Conservation (phyloP, 2,797 vertebrate species). For the Malurus splendens region DNA sequence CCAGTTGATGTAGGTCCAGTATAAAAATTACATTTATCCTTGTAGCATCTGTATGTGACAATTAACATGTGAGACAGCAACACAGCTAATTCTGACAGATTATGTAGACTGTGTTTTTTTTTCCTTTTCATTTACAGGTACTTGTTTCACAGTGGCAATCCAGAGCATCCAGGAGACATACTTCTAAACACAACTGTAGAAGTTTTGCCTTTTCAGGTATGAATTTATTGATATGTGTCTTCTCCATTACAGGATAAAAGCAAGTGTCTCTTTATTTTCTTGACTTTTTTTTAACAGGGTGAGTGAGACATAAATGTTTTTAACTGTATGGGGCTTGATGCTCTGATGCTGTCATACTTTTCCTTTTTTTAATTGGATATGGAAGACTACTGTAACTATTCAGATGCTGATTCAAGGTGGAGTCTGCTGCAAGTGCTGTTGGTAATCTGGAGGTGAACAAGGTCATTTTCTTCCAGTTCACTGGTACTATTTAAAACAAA, state of each 20-base stretch:
- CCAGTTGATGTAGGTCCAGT: not conserved
- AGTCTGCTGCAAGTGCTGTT: not conserved
- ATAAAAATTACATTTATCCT: not conserved
- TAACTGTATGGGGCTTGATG: not conserved
- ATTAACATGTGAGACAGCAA: not conserved
- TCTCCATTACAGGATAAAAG: not conserved
- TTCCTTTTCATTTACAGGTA: conserved; percentile 76
- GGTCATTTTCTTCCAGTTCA: not conserved
- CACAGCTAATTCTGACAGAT: not conserved
- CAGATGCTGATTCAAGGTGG: not conserved
- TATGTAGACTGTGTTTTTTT: not conserved
- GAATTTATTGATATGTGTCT: not conserved
- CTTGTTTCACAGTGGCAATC: conserved; percentile 95
- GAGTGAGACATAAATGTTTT: not conserved
- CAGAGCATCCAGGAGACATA: conserved; percentile 94
- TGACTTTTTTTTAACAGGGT: not conserved
- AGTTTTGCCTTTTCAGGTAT: conserved; percentile 89
- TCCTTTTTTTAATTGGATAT: not conserved
- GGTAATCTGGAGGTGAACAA: not conserved
- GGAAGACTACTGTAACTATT: not conserved
- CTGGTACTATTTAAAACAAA: not conserved
- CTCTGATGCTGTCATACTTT: not conserved
- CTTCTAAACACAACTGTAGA: conserved; percentile 94
- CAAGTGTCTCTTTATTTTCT: not conserved
- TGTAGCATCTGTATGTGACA: not conserved